Conservation (phyloP, 1,140 invertebrate species). For the Vollenhovia emeryi region DNA sequence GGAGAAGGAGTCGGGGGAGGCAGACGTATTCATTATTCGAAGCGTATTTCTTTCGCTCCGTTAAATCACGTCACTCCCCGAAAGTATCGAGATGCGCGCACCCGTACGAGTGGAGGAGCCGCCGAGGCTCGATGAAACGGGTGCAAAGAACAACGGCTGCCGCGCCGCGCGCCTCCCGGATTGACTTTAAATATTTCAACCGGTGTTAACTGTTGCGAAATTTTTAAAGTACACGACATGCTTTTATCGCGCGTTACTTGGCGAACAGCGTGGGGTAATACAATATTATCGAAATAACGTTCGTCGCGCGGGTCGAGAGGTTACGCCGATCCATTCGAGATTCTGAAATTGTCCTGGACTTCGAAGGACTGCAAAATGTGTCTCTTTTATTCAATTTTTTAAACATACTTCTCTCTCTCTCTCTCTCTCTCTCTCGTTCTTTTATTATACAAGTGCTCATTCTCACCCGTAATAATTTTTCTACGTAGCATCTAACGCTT, state of each 20-base stretch:
- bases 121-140: background rate
- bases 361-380: no score
- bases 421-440: no score
- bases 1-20: no score
- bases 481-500: no score
- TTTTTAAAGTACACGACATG: background rate
- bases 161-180: no score
- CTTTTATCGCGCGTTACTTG: conserved; percentile 1
- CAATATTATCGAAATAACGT: conserved; percentile 3
- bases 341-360: background rate
- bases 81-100: background rate
- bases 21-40: background rate
- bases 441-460: no score
- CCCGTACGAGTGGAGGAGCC: background rate
- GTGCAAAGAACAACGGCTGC: background rate
- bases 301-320: background rate
- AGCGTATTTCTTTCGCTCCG: background rate
- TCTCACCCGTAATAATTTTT: no score
- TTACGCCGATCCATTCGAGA: background rate
- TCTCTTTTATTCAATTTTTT: no score
- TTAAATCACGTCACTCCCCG: background rate
- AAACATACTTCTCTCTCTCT: background rate
- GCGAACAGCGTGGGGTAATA: background rate
- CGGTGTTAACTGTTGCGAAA: background rate
- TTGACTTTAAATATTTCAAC: conserved; percentile 23